Percentiles rank a stretch among this genome's conserved stretches.
Conservation (phyloP, 1,140 invertebrate species). For the Galleria mellonella region DNA sequence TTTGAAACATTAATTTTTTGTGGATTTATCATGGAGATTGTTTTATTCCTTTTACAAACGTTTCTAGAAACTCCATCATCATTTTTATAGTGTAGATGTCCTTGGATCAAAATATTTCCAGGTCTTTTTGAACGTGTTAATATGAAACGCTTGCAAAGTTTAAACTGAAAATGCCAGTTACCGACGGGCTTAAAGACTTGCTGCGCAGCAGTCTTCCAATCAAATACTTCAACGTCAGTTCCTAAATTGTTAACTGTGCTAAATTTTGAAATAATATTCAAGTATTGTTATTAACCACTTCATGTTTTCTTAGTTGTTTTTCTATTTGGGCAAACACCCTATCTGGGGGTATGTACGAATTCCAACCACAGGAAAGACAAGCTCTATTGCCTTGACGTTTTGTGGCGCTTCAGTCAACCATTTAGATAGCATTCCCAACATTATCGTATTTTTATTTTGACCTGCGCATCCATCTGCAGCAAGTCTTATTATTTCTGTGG, state of each 20-base stretch:
- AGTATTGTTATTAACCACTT: neutral
- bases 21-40: neutral
- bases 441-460: slow-evolving; percentile 31
- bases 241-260: neutral
- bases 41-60: slow-evolving; percentile 1
- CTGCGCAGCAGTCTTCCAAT: neutral
- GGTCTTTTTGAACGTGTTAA: neutral
- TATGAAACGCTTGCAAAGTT: neutral
- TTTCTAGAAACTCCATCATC: neutral
- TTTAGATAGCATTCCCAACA: slow-evolving; percentile 17
- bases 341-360: slow-evolving; percentile 35
- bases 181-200: neutral
- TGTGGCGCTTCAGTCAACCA: slow-evolving; percentile 15
- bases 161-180: neutral
- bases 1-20: neutral
- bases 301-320: slow-evolving; percentile 12
- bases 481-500: slow-evolving; percentile 17
- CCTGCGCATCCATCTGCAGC: slow-evolving; percentile 21
- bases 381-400: slow-evolving; percentile 20
- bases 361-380: slow-evolving; percentile 32
- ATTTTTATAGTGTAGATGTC: neutral
- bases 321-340: slow-evolving; percentile 35
- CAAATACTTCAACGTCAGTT: neutral
- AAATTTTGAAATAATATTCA: neutral
- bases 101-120: neutral